Evolutionary conservation across 1,140 invertebrate genomes (phyloP), one percentile per base, ranked within the genome.

Genomic region (Orchestia grillus): DNA sequence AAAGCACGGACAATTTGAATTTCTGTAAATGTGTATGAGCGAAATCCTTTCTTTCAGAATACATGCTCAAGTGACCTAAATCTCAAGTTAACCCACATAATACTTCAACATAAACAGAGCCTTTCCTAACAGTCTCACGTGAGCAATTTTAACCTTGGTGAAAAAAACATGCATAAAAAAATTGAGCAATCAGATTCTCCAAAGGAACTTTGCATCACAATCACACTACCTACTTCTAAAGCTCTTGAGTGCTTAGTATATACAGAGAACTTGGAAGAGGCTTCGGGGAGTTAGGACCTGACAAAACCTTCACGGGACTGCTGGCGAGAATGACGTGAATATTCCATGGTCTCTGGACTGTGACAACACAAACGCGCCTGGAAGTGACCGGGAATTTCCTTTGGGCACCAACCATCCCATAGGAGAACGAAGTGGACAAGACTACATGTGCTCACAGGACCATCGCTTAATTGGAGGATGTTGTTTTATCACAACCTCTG

Each of bases 381-480:
- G 88, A 91, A 91, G 41, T 91, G 88, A 43, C 88, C 88, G 44
- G 88, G 88, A 91, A 91, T 91, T 91, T 91, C 88, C 88, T 42
- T 4, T 91, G 3, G 28, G 62, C 62, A 36, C 62, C 47, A 77
- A 77, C 62, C 62, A 77, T 77, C 62, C 62, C 62, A 36, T 28
- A 77, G 15, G 11, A 77, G 62, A 77, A 77, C 62, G 36, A 28
- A 36, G 28, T 77, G 62, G 62, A 77, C 62, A 36, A 77, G 62
- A 19, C 62, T 77, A 28, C 62, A 15, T 23, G 62, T 36, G 11
- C 62, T 77, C 62, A 77, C 62, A 77, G 28, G 62, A 77, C 62
- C 62, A 36, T 77, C 15, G 1, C 15, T 77, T 77, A 77, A 36
- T 77, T 77, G 62, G 62, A 77, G 62, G 62, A 77, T 77, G 62